phyloP scores from a whole-genome alignment of 2,113 vertebrate genomes.

The Lophochroa leadbeateri region DNA sequence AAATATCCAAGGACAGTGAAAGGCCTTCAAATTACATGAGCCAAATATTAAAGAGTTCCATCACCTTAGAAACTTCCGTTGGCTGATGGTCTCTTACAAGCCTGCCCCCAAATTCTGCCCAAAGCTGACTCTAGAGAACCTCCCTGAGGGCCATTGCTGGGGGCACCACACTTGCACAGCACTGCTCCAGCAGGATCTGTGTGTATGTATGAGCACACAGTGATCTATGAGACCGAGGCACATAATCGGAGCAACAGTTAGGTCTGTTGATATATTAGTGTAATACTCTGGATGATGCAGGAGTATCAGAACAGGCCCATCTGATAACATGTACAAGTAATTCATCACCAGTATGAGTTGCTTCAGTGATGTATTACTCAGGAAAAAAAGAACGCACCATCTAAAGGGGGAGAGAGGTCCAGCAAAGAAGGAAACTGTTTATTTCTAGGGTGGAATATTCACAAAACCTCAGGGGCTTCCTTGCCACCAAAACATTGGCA shows the following conservation, averaged over 20 bases:
- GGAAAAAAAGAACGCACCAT: background rate
- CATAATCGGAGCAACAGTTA: conserved; percentile 11
- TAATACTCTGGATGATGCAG: conserved; percentile 51
- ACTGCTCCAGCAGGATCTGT: background rate
- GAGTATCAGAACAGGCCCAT: conserved; percentile 48
- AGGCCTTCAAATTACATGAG: background rate
- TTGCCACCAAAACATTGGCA: background rate
- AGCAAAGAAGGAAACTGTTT: background rate
- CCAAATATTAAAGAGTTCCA: background rate
- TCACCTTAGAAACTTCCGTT: background rate
- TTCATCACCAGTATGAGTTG: conserved; percentile 30
- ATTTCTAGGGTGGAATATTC: background rate
- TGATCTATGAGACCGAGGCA: background rate
- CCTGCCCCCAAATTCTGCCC: background rate
- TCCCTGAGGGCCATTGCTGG: background rate
- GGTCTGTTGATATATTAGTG: conserved; percentile 28
- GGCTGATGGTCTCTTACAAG: background rate
- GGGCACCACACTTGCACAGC: background rate
- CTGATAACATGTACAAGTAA: conserved; percentile 16
- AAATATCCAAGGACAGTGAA: background rate
- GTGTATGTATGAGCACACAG: background rate
- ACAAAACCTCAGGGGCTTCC: background rate
- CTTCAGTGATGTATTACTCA: conserved; percentile 18
- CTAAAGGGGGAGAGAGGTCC: background rate
- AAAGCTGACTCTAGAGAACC: background rate